Base-by-base conservation (phyloP, 1,140 invertebrate genomes). In the Pseudomyrmex dendroicus region DNA sequence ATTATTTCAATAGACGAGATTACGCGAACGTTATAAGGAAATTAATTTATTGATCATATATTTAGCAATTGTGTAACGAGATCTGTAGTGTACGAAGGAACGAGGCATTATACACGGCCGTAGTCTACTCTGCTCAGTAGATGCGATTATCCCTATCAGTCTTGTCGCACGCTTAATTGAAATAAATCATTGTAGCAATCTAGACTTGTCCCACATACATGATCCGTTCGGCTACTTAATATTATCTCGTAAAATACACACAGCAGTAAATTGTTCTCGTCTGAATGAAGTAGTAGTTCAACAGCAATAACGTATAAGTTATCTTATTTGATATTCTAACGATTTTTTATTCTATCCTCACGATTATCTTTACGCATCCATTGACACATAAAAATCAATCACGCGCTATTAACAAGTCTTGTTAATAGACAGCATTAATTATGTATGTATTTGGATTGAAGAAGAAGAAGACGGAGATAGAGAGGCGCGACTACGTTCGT, bases 351-450 rank as follows among this genome's bases (percentile, higher is more conserved):
- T 80, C 72, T 80, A 80, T 72, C 54, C 12, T 44, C 25, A 44
- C 20, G 8, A 59, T 9, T 44, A 25, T 66, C 73, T n/a, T 46
- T 44, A 35, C 35, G 35, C 25, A 35, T 44, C 52, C 66, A 72
- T 48, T 12, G 44, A 44, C 22, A 35, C n/a, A 66, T 80, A 72
- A 80, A 70, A 80, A 59, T 72, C 54, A 82, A 76, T 86, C 84
- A 86, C 85, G 15, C 61, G 56, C 62, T 66, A 85, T 87, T 84
- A 86, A 64, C 72, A 83, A 72, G 84, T 82, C 50, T 83, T 59
- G 35, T 87, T 88, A 88, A 88, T 87, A 84, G 67, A 85, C 70
- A 52, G 57, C 68, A 84, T 89, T 86, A 85, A 85, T 89, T 88
- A 88, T 64, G 73, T 64, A 88, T 89, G 84, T 74, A 88, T 83